Base-by-base conservation (phyloP, 1,140 invertebrate genomes). In the Macrotrachela quadricornifera region DNA sequence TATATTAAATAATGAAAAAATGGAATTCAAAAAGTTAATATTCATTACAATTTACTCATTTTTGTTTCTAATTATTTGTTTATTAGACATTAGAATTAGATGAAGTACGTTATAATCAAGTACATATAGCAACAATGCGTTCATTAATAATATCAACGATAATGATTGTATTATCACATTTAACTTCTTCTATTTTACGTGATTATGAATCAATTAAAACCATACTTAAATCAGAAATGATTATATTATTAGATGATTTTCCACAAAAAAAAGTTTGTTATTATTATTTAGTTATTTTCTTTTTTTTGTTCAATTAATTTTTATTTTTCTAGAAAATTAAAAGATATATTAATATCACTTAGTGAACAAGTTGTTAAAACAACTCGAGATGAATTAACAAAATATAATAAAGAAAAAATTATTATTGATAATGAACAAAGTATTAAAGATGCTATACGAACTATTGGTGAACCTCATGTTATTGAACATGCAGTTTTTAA, bases 41-140 rank as follows among this genome's bases (percentile, higher is more conserved):
- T n/a, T n/a, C n/a, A n/a, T n/a, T n/a, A n/a, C n/a, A n/a, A n/a
- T n/a, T n/a, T n/a, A n/a, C n/a, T n/a, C n/a, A n/a, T n/a, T n/a
- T n/a, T n/a, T n/a, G n/a, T n/a, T n/a, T n/a, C n/a, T n/a, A n/a
- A n/a, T 40, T 14, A 38, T 18, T 15, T 52, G 49, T 56, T 56
- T 55, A 62, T 42, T 39, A 82, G 79, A 82, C 80, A n/a, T 66
- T 85, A 12, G 70, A 78, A 56, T 70, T 87, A 56, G 83, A 87
- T 66, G 75, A 80, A 59, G 70, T 69, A 10, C 73, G 83, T 60
- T 76, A 84, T 60, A 59, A 75, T 8, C 78, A 80, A 55, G 64
- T 86, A 4, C 71, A 78, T 43, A 68, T 75, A 30, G 74, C 77
- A 60, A 72, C 77, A 0, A 74, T 73, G 57, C 72, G 75, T 59